These are phyloP conservation scores for Proisotoma minuta DNA, from an alignment of 2,888 invertebrate genomes.

Conservation along the genomic window DNA sequence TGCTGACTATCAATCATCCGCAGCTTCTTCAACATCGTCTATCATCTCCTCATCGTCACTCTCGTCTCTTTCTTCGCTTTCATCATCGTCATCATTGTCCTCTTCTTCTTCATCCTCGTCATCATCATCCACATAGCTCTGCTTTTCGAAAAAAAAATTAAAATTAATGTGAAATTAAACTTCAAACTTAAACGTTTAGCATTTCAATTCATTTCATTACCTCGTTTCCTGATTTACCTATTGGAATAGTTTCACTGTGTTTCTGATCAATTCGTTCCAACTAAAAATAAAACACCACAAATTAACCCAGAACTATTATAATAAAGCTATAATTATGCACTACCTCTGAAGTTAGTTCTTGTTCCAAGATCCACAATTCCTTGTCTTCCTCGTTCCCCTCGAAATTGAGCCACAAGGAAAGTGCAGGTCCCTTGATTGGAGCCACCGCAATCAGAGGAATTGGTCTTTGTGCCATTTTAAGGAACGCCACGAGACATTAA, in stretches of 20 bases:
- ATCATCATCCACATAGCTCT: conserved; percentile 41
- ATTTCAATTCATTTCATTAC: conserved; percentile 17
- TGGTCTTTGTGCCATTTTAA: conserved; percentile 29
- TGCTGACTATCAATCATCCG: conserved; percentile 8
- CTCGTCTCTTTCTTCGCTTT: conserved; percentile 37
- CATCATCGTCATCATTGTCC: conserved; percentile 39
- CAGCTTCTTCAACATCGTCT: conserved; percentile 23
- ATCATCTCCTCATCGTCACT: conserved; percentile 27
- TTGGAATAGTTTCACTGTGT: conserved; percentile 34
- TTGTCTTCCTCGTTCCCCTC: conserved; percentile 43
- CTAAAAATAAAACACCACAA: conserved; percentile 14
- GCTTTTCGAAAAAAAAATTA: conserved; percentile 11
- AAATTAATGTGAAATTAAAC: neutral
- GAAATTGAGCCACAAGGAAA: conserved; percentile 38
- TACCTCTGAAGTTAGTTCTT: conserved; percentile 40
- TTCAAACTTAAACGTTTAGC: neutral
- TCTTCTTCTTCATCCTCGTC: conserved; percentile 44
- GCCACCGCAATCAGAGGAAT: conserved; percentile 31
- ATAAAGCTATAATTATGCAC: neutral
- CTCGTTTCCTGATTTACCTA: conserved; percentile 38
- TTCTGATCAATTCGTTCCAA: conserved; percentile 39
- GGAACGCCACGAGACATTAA: too few species aligned
- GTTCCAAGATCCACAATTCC: conserved; percentile 42
- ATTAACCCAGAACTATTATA: neutral
- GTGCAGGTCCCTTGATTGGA: conserved; percentile 24